Percentiles rank a stretch among this genome's conserved stretches.
These are phyloP conservation scores for Drosophila algonquin DNA, from an alignment of 2,888 invertebrate species.

Conservation along the genomic window DNA sequence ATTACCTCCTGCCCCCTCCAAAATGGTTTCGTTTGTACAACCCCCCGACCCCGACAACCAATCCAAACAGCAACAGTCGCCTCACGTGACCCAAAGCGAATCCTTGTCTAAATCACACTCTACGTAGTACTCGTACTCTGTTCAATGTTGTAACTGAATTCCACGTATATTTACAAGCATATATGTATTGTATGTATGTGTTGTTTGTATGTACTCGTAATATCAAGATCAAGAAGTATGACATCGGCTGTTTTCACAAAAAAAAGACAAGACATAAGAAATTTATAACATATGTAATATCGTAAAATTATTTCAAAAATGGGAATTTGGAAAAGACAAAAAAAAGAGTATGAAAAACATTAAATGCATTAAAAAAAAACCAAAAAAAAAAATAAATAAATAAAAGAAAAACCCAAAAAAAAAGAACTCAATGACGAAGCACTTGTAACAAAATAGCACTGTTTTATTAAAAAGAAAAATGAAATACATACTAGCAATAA, in stretches of 20 bases:
- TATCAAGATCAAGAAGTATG: slow-evolving; percentile 41
- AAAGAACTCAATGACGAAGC: slow-evolving; percentile 63
- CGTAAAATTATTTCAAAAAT: slow-evolving; percentile 33
- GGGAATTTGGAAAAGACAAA: slow-evolving; percentile 53
- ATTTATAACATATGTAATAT: slow-evolving; percentile 49
- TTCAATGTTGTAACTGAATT: slow-evolving; percentile 72
- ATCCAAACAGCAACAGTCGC: slow-evolving; percentile 25
- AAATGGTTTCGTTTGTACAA: slow-evolving; percentile 64
- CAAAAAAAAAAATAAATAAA: slow-evolving; percentile 2
- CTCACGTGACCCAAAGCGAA: slow-evolving; percentile 19
- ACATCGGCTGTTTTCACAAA: slow-evolving; percentile 54
- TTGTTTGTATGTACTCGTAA: slow-evolving; percentile 49
- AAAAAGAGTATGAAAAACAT: slow-evolving; percentile 28
- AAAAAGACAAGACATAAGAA: slow-evolving; percentile 41
- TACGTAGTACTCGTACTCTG: slow-evolving; percentile 63
- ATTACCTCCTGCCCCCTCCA: slow-evolving; percentile 18
- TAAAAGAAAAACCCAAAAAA: slow-evolving; percentile 26
- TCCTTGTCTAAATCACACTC: slow-evolving; percentile 41
- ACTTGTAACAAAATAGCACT: slow-evolving; percentile 80
- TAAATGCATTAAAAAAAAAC: slow-evolving; percentile 38
- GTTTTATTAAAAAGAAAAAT: slow-evolving; percentile 73
- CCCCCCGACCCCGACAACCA: slow-evolving; percentile 15
- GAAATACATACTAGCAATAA: slow-evolving; percentile 73
- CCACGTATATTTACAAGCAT: slow-evolving; percentile 20
- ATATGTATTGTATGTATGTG: slow-evolving; percentile 27